Percentiles rank a stretch among this genome's conserved stretches.
Evolutionary conservation across 1,140 invertebrate species (phyloP).

Genomic region (Sarcophaga peregrina): DNA sequence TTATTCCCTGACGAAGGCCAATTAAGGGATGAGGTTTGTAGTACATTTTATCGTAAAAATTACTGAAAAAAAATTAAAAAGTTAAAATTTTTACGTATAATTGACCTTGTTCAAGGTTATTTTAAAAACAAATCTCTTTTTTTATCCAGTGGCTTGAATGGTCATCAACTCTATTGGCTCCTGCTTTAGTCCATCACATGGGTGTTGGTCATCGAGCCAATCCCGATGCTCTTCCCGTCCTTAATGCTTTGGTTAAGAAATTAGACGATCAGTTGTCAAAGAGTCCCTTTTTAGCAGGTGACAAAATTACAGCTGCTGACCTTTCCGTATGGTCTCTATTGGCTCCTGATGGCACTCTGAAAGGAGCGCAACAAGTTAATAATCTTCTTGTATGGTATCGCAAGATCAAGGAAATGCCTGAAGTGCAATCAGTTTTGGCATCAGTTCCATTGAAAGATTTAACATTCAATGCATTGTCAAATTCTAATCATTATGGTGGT

Average conservation of each 20-base stretch:
- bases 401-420: conserved; percentile 53
- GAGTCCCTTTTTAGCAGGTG: conserved; percentile 64
- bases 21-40: conserved; percentile 57
- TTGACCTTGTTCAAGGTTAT: conserved; percentile 37
- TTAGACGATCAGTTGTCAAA: conserved; percentile 65
- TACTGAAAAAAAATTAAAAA: conserved; percentile 50
- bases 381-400: conserved; percentile 58
- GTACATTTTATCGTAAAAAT: conserved; percentile 45
- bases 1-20: conserved; percentile 66
- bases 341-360: conserved; percentile 66
- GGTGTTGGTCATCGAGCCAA: conserved; percentile 67
- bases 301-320: conserved; percentile 54
- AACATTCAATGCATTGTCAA: conserved; percentile 63
- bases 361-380: conserved; percentile 62
- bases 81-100: not conserved
- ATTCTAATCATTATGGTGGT: conserved; percentile 63
- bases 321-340: conserved; percentile 60
- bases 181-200: conserved; percentile 68
- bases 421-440: conserved; percentile 60
- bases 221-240: conserved; percentile 66
- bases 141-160: conserved; percentile 78
- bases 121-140: too few relatives aligned
- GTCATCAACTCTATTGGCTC: conserved; percentile 76
- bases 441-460: conserved; percentile 59
- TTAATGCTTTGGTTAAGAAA: conserved; percentile 67